Evolutionary conservation across 2,888 invertebrate genomes (phyloP).

Genomic region (Itoplectis maculator): DNA sequence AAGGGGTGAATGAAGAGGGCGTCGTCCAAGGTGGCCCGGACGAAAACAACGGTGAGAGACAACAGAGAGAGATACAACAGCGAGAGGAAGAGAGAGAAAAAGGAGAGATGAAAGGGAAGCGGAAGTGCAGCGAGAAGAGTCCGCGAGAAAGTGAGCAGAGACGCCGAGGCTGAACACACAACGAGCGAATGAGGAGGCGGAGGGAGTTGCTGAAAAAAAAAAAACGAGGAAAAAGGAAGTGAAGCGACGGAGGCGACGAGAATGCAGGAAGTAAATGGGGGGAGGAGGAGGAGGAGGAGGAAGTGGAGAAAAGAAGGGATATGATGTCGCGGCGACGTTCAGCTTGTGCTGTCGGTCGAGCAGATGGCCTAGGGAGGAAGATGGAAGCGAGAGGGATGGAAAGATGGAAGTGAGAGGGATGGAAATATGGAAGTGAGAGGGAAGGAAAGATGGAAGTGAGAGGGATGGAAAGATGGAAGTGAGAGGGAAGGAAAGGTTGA

Average conservation of each 20-base stretch:
- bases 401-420: no score
- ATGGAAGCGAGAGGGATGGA: conserved; percentile 16
- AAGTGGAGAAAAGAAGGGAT: conserved; percentile 27
- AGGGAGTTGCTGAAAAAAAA: neutral
- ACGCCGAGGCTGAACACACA: neutral
- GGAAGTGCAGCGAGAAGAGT: neutral
- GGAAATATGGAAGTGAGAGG: neutral
- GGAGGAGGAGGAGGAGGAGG: conserved; percentile 5
- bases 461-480: conserved; percentile 4
- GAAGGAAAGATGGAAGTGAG: conserved; percentile 30
- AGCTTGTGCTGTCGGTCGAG: conserved; percentile 41
- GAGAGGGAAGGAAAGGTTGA: neutral
- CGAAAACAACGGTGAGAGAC: conserved; percentile 16
- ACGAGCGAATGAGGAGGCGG: neutral
- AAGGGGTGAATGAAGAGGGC: conserved; percentile 18
- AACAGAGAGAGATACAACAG: conserved; percentile 10
- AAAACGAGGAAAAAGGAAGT: conserved; percentile 8
- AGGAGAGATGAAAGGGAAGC: conserved; percentile 17
- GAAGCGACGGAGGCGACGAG: neutral
- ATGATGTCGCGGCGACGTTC: conserved; percentile 32
- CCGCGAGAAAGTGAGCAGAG: neutral
- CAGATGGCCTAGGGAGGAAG: conserved; percentile 33
- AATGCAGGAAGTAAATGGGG: neutral
- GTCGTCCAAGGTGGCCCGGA: conserved; percentile 15
- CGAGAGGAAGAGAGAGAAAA: neutral